phyloP scores from a whole-genome alignment of 2,113 vertebrate species.

The Coptodon rendalli region DNA sequence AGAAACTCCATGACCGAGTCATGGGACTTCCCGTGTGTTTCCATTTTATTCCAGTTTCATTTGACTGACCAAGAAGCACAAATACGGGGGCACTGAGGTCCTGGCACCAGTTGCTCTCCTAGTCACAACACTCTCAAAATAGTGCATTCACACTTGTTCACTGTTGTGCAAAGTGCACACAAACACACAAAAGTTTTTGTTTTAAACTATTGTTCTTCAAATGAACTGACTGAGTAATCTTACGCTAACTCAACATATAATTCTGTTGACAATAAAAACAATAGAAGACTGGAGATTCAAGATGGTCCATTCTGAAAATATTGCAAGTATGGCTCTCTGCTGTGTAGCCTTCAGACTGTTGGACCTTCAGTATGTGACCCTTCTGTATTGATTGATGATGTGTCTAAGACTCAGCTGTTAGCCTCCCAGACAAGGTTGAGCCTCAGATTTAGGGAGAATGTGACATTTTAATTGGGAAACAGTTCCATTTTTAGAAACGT shows the following conservation, averaged over 20 bases:
- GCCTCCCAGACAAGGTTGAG: not conserved
- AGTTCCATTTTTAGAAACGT: not conserved
- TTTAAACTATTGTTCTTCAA: not conserved
- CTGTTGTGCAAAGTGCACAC: not conserved
- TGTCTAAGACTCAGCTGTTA: conserved; percentile 31
- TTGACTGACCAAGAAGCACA: not conserved
- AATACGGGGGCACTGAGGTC: not conserved
- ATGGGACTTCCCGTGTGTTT: conserved; percentile 22
- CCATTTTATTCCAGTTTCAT: conserved; percentile 1
- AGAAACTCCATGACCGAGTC: conserved; percentile 9
- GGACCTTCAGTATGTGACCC: conserved; percentile 13
- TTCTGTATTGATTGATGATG: not conserved
- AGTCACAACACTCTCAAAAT: conserved; percentile 48
- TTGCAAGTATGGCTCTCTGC: not conserved
- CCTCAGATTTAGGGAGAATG: conserved; percentile 5
- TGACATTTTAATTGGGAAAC: not conserved
- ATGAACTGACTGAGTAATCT: not conserved
- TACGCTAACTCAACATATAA: not conserved
- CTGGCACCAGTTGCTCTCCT: conserved; percentile 33
- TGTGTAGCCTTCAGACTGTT: not conserved
- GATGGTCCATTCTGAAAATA: not conserved
- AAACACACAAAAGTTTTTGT: conserved; percentile 21
- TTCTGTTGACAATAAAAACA: not conserved
- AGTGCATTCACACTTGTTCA: conserved; percentile 17
- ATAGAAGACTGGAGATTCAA: not conserved